A percentile compares a stretch with the other conserved stretches of the same genome.
These are phyloP conservation scores for Pocillopora damicornis DNA, from an alignment of 64 coral and sea anemone species.

Conservation along the genomic window DNA sequence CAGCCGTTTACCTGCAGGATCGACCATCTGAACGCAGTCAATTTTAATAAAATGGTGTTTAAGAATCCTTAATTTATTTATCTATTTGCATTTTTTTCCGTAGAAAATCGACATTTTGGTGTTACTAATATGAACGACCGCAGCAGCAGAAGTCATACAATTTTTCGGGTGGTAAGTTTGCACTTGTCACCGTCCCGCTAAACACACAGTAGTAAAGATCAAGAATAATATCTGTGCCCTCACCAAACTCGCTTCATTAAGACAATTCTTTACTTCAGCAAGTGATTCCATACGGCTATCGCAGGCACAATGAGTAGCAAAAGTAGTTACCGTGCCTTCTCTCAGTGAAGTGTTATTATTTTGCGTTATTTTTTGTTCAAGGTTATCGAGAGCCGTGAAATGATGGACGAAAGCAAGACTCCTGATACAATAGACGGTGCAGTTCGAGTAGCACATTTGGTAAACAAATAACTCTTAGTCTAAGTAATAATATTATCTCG, in stretches of 20 bases:
- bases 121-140: conserved; percentile 92
- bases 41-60: no score
- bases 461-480: conserved; percentile 6
- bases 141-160: conserved; percentile 83
- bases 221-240: no score
- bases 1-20: no score
- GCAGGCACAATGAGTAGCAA: no score
- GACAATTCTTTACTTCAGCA: no score
- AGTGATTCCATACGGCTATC: no score
- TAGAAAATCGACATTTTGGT: conserved; percentile 89
- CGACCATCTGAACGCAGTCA: no score
- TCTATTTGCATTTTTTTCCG: not conserved
- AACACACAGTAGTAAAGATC: no score
- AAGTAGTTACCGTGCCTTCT: not conserved
- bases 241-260: no score
- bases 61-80: not conserved
- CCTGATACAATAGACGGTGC: conserved; percentile 66
- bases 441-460: conserved; percentile 83
- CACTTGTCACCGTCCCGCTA: no score
- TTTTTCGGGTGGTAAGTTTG: conserved; percentile 85
- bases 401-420: conserved; percentile 22
- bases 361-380: not conserved
- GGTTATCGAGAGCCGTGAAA: conserved; percentile 77
- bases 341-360: not conserved
- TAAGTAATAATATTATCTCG: no score